phyloP scores from a whole-genome alignment of 1,140 invertebrate genomes.

The Drosophila grimshawi region DNA sequence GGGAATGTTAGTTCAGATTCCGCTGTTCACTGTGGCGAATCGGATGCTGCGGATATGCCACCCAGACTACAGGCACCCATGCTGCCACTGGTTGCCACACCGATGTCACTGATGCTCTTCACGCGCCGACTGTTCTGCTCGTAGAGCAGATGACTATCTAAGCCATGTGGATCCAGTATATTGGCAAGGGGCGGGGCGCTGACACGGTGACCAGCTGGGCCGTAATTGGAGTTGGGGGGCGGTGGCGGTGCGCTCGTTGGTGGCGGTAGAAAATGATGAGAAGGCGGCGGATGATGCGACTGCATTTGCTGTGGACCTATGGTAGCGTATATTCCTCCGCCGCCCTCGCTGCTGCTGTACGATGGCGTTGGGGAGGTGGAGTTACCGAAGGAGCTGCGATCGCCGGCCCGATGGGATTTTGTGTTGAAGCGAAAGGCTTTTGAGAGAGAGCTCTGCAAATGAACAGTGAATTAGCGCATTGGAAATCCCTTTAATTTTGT shows the following conservation, averaged over 20 bases:
- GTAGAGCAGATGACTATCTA: conserved; percentile 64
- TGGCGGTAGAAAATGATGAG: conserved; percentile 85
- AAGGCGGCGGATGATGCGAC: conserved; percentile 69
- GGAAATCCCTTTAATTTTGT: neutral
- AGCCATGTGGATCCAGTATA: conserved; percentile 50
- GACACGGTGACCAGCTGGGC: conserved; percentile 82
- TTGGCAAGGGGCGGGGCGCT: conserved; percentile 85
- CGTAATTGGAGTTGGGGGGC: conserved; percentile 77
- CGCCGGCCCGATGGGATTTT: conserved; percentile 74
- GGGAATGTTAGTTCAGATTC: conserved; percentile 41
- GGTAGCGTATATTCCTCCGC: conserved; percentile 84
- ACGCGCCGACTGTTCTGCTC: conserved; percentile 87
- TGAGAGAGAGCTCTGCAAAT: conserved; percentile 79
- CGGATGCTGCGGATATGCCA: conserved; percentile 72
- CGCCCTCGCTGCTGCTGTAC: conserved; percentile 84
- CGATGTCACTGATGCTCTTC: conserved; percentile 90
- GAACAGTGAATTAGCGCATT: neutral
- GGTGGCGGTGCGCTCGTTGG: conserved; percentile 86
- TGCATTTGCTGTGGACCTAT: conserved; percentile 85
- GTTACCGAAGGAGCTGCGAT: conserved; percentile 81
- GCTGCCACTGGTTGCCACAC: conserved; percentile 85
- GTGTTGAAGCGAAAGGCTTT: conserved; percentile 83
- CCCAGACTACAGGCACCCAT: conserved; percentile 84
- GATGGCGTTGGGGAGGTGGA: conserved; percentile 84
- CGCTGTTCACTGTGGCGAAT: conserved; percentile 68